Conservation (phyloP, 92 coral and sea anemone species). For the Phenganax subtilis region DNA sequence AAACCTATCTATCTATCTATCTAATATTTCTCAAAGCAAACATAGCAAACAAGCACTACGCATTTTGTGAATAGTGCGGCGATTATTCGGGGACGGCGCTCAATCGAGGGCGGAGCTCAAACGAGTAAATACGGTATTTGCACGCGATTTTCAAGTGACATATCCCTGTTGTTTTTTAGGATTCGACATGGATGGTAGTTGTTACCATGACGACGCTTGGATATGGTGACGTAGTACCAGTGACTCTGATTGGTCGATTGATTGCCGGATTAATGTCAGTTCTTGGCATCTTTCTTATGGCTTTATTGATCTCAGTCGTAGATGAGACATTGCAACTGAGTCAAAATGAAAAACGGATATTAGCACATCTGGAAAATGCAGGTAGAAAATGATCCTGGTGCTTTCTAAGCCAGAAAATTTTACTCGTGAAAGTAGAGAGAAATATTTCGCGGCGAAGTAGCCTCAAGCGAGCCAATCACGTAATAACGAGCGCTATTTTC, state of each 20-base stretch:
- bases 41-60: too few relatives aligned
- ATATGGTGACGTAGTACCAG: constrained; percentile 95
- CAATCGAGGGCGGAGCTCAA: too few relatives aligned
- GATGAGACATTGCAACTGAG: constrained; percentile 87
- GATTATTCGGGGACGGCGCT: too few relatives aligned
- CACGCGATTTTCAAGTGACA: background rate
- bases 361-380: constrained; percentile 89
- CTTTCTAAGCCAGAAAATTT: too few relatives aligned
- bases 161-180: constrained; percentile 46
- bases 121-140: too few relatives aligned
- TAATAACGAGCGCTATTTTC: too few relatives aligned
- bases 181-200: constrained; percentile 91
- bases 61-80: too few relatives aligned
- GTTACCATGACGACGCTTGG: constrained; percentile 99
- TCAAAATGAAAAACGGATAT: constrained; percentile 82
- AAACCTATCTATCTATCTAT: too few relatives aligned
- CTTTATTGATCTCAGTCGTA: constrained; percentile 84
- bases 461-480: too few relatives aligned
- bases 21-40: too few relatives aligned
- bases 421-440: too few relatives aligned
- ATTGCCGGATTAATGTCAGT: constrained; percentile 90
- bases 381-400: constrained; percentile 46
- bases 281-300: constrained; percentile 93
- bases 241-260: constrained; percentile 69
- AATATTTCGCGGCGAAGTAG: too few relatives aligned